Percentiles rank a stretch among this genome's conserved stretches.
Evolutionary conservation across 1,140 invertebrate species (phyloP).

Genomic region (Subanguina moxae): DNA sequence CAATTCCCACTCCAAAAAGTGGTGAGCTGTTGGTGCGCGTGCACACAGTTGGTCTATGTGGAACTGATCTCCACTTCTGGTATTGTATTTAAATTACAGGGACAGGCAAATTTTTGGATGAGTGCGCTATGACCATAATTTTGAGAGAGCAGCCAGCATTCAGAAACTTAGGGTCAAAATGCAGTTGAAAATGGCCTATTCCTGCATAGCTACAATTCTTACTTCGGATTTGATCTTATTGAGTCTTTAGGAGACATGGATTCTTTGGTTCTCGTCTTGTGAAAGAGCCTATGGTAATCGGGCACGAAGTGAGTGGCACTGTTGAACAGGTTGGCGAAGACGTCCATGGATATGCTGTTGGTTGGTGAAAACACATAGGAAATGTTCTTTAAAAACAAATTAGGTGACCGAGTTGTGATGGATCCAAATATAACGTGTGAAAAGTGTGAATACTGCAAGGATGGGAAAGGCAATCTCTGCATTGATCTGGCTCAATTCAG

Average conservation of each 20-base stretch:
- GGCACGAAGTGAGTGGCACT: background rate
- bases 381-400: background rate
- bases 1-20: background rate
- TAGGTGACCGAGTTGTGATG: slow-evolving; percentile 4
- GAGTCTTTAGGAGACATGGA: too few relatives aligned
- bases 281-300: background rate
- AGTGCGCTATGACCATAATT: too few relatives aligned
- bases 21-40: background rate
- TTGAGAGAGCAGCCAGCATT: too few relatives aligned
- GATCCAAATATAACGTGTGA: background rate
- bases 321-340: background rate
- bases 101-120: too few relatives aligned
- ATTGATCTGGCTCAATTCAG: background rate
- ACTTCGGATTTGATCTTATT: too few relatives aligned
- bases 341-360: background rate
- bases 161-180: too few relatives aligned
- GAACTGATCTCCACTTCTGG: background rate
- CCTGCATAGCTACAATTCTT: too few relatives aligned
- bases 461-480: background rate
- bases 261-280: background rate
- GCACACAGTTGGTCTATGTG: background rate
- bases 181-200: too few relatives aligned
- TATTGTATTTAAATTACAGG: too few relatives aligned
- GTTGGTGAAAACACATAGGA: background rate
- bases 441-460: slow-evolving; percentile 1